phyloP scores from a whole-genome alignment of 2,797 vertebrate genomes.

The Loris lydekkerianus region DNA sequence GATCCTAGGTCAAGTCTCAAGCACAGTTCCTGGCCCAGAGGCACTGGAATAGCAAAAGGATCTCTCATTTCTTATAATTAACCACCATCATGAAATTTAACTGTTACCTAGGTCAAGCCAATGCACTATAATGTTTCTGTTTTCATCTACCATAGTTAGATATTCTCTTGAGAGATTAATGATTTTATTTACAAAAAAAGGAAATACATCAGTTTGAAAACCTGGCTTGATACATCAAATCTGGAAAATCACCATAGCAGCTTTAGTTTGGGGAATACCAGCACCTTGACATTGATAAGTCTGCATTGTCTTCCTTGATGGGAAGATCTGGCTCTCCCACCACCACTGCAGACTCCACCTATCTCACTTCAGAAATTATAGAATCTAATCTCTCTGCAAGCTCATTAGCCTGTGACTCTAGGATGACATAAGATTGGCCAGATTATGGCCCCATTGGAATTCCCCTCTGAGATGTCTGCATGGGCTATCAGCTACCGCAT shows the following conservation, averaged over 20 bases:
- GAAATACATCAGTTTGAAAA: slow-evolving; percentile 35
- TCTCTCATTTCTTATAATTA: neutral
- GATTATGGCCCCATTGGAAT: neutral
- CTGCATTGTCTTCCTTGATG: neutral
- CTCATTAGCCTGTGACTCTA: neutral
- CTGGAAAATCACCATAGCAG: neutral
- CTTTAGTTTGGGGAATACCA: slow-evolving; percentile 67
- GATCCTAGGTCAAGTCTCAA: neutral
- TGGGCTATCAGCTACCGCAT: neutral
- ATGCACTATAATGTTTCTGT: neutral
- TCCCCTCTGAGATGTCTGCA: neutral
- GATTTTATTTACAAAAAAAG: slow-evolving; percentile 79
- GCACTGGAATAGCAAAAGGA: neutral
- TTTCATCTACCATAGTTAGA: neutral
- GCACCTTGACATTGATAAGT: neutral
- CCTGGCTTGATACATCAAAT: slow-evolving; percentile 32
- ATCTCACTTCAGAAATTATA: neutral
- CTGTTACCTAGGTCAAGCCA: slow-evolving; percentile 22
- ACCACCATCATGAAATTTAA: neutral
- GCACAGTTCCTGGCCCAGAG: neutral
- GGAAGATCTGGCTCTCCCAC: neutral
- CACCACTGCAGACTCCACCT: neutral
- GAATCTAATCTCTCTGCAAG: slow-evolving; percentile 17
- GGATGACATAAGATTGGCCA: neutral
- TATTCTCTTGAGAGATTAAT: slow-evolving; percentile 72